Percentiles rank a stretch among this genome's conserved stretches.
Conservation (phyloP, 1,140 invertebrate genomes). For the Bombus cullumanus region DNA sequence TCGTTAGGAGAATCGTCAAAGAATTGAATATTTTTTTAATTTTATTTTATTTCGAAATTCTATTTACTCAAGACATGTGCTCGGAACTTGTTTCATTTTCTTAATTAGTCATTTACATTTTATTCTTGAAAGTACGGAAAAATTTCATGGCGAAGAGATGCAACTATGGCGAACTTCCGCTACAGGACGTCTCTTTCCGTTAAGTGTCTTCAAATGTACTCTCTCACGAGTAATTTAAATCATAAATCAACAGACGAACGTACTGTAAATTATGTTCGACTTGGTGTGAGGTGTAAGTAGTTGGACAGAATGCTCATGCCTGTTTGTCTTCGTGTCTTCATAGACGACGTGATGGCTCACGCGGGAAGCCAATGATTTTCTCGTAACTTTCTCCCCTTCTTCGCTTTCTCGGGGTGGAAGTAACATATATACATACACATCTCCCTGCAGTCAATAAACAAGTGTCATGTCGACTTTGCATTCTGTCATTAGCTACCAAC, state of each 20-base stretch:
- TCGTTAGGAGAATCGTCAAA: not conserved
- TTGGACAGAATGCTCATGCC: not conserved
- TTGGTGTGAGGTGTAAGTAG: slow-evolving; percentile 25
- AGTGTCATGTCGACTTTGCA: slow-evolving; percentile 1
- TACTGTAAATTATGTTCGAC: slow-evolving; percentile 39
- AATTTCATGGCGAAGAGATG: not conserved
- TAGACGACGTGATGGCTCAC: slow-evolving; percentile 17
- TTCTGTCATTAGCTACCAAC: not conserved
- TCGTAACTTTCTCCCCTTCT: slow-evolving; percentile 72
- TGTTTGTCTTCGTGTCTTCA: slow-evolving; percentile 43
- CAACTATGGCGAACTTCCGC: not conserved
- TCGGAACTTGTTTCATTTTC: not conserved
- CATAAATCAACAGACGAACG: slow-evolving; percentile 41
- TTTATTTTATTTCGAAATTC: not conserved
- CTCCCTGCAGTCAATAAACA: slow-evolving; percentile 37
- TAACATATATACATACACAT: not conserved
- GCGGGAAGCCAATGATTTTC: slow-evolving; percentile 53
- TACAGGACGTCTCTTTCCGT: not conserved
- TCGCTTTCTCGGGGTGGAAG: slow-evolving; percentile 66
- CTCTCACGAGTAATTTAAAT: slow-evolving; percentile 38
- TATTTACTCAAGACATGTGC: not conserved
- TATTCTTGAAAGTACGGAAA: not conserved
- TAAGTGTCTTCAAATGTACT: not conserved
- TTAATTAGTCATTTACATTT: not conserved
- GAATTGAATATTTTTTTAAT: not conserved